Evolutionary conservation across 2,888 invertebrate species (phyloP).

Genomic region (Luperina testacea): DNA sequence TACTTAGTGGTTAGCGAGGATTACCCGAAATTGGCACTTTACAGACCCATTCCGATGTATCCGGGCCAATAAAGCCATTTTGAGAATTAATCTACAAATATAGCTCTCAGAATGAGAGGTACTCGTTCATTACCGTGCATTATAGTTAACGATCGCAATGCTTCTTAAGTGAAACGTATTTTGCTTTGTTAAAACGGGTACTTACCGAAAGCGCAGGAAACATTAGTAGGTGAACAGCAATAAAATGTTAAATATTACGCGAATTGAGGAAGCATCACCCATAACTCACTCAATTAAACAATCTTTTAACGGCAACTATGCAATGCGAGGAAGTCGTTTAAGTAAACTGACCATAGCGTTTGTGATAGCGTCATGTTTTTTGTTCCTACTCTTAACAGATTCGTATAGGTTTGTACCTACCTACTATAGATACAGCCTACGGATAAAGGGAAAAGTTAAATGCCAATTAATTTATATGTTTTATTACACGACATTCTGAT

Average conservation of each 20-base stretch:
- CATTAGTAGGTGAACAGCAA: conserved; percentile 68
- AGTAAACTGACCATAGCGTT: conserved; percentile 75
- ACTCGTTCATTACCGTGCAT: conserved; percentile 60
- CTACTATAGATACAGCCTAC: conserved; percentile 33
- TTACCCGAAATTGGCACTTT: conserved; percentile 49
- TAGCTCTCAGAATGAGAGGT: conserved; percentile 39
- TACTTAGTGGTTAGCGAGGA: conserved; percentile 33
- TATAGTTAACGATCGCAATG: conserved; percentile 63
- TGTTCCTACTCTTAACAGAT: too few relatives aligned
- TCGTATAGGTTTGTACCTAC: neutral
- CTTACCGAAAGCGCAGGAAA: conserved; percentile 76
- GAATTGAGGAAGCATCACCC: conserved; percentile 75
- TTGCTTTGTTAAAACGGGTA: conserved; percentile 66
- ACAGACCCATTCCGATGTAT: conserved; percentile 39
- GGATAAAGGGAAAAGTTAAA: conserved; percentile 64
- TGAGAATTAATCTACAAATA: conserved; percentile 49
- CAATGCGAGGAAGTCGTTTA: conserved; percentile 73
- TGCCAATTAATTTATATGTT: conserved; percentile 67
- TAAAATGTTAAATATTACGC: conserved; percentile 74
- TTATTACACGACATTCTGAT: conserved; percentile 50
- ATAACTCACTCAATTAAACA: conserved; percentile 76
- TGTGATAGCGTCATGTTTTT: too few relatives aligned
- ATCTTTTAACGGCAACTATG: conserved; percentile 70
- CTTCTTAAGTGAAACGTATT: conserved; percentile 64
- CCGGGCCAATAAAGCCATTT: conserved; percentile 56